Base-by-base conservation (phyloP, 2,113 vertebrate species). In the Chloropsis hardwickii region DNA sequence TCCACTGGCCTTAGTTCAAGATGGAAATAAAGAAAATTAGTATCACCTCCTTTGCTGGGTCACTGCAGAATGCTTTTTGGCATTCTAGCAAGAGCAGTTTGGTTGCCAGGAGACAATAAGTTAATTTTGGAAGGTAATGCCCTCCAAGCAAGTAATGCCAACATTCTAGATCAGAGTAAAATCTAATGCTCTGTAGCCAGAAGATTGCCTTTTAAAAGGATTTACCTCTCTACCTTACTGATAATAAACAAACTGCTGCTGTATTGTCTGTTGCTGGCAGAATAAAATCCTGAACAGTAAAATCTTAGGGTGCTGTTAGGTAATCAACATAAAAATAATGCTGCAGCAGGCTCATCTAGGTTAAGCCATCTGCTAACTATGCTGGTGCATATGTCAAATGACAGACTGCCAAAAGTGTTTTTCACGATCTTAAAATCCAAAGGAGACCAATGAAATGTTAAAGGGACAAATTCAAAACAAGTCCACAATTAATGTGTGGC, bases 91-190 rank as follows among this genome's bases (percentile, higher is more conserved):
- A 80, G 81, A 83, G 81, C 87, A 91, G 54, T 94, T 94, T 88
- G 54, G 94, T 96, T 95, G 95, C 95, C 95, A 96, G 84, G 94
- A 95, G 87, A 95, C 87, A 10, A 45, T 85, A 91, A 95, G 78
- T 95, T 95, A 93, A 95, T 96, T 95, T 85, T 87, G 96, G 92
- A 95, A 96, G 85, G 78, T 94, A 91, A 80, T 92, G 74, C 71
- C 85, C 92, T 94, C 42, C 8, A 33, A 90, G 76, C 50, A 94
- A 92, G 80, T 83, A 90, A 86, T 88, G 92, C 85, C 81, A 89
- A 44, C 39, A 1, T 95, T 90, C 50, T 57, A 85, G 70, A 84
- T 92, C 81, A 65, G 61, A 50, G 47, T 83, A 88, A 82, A 94
- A 85, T 77, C 62, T 91, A 50, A 69, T 86, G 89, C 45, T 91